Percentiles rank a stretch among this genome's conserved stretches.
Conservation (phyloP, 2,797 vertebrate species). For the Hippopotamyrus pictus region DNA sequence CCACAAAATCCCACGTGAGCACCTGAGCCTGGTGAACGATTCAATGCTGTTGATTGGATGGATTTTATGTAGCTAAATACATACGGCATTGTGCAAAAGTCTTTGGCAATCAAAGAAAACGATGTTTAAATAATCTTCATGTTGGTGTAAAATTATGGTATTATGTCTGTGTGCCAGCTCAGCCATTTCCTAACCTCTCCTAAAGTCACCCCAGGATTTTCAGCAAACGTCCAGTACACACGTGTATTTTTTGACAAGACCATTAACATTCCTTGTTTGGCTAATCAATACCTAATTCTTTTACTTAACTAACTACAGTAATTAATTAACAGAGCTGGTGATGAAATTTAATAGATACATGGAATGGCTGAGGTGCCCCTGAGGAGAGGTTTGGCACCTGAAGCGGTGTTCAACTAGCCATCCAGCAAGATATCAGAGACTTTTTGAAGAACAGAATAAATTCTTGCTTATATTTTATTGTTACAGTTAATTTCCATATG, state of each 20-base stretch:
- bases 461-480: not conserved
- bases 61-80: not conserved
- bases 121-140: not conserved
- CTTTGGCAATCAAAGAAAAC: not conserved
- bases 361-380: not conserved
- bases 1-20: slow-evolving; percentile 95
- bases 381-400: not conserved
- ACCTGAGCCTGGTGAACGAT: not conserved
- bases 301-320: not conserved
- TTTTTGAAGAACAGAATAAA: not conserved
- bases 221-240: not conserved
- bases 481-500: not conserved
- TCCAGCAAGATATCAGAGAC: not conserved
- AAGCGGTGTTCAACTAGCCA: not conserved
- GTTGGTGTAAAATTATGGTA: not conserved
- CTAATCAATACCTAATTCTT: not conserved
- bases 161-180: not conserved
- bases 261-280: not conserved
- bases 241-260: not conserved
- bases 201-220: not conserved
- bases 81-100: not conserved
- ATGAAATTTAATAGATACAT: not conserved
- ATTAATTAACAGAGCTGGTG: not conserved
- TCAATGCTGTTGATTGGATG: not conserved
- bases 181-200: not conserved